Evolutionary conservation across 2,888 invertebrate species (phyloP).

Genomic region (Aphidoletes aphidimyza): DNA sequence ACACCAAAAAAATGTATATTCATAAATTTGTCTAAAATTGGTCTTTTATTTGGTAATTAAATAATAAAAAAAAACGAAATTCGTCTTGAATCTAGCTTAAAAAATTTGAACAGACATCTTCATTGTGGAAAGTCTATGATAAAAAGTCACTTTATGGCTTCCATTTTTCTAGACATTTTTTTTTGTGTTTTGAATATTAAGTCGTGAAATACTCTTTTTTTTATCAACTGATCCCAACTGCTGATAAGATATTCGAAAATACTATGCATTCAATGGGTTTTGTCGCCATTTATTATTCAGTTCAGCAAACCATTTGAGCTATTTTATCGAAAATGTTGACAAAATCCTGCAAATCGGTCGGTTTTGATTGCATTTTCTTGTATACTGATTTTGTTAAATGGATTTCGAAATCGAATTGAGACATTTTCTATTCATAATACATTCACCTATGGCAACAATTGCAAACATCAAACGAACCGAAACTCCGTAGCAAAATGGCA

Average conservation of each 20-base stretch:
- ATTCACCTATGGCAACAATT: constrained; percentile 52
- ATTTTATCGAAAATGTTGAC: too few relatives aligned
- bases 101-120: too few relatives aligned
- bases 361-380: too few relatives aligned
- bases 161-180: not conserved
- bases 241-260: constrained; percentile 17
- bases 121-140: too few relatives aligned
- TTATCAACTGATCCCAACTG: not conserved
- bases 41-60: not conserved
- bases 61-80: not conserved
- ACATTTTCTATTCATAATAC: constrained; percentile 53
- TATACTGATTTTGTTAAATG: not conserved
- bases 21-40: not conserved
- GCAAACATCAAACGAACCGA: too few relatives aligned
- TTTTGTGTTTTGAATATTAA: too few relatives aligned
- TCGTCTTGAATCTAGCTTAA: too few relatives aligned
- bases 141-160: not conserved
- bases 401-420: constrained; percentile 7
- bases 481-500: not conserved
- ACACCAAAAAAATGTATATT: not conserved
- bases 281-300: constrained; percentile 38
- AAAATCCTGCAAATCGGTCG: too few relatives aligned
- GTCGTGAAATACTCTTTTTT: not conserved
- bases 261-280: not conserved
- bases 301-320: too few relatives aligned